phyloP scores from a whole-genome alignment of 2,888 invertebrate species.

The Scaptomyza caliginosa region DNA sequence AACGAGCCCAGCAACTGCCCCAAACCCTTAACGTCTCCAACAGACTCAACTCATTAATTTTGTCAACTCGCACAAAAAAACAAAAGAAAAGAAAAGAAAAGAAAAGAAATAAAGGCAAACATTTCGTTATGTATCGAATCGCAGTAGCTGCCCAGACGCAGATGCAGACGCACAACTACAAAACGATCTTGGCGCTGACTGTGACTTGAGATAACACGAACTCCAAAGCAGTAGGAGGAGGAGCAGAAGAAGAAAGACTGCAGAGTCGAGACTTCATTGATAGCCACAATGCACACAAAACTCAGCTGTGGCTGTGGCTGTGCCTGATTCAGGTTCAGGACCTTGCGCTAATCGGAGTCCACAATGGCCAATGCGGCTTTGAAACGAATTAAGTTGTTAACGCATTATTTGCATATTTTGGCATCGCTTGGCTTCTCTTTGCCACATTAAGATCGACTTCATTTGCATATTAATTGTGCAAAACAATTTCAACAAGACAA shows the following conservation, averaged over 20 bases:
- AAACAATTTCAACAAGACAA: constrained; percentile 60
- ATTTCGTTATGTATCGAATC: constrained; percentile 54
- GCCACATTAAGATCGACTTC: constrained; percentile 75
- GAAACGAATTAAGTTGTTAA: constrained; percentile 83
- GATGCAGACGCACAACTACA: constrained; percentile 64
- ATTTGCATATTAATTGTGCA: constrained; percentile 83
- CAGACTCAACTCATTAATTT: constrained; percentile 70
- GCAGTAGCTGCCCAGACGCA: constrained; percentile 73
- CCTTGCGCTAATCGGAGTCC: constrained; percentile 48
- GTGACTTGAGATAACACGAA: constrained; percentile 55
- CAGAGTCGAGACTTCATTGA: constrained; percentile 2
- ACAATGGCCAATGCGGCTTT: constrained; percentile 4
- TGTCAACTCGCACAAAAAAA: constrained; percentile 72
- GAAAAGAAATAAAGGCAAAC: neutral
- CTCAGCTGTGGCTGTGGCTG: constrained; percentile 33
- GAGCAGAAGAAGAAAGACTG: neutral
- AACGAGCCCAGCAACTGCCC: constrained; percentile 54
- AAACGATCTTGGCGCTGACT: constrained; percentile 61
- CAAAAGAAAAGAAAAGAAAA: constrained; percentile 9
- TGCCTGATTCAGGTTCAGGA: constrained; percentile 48
- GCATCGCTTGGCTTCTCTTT: constrained; percentile 32
- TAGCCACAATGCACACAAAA: constrained; percentile 1
- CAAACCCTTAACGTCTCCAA: neutral
- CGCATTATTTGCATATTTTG: constrained; percentile 83
- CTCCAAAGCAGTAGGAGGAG: neutral